phyloP scores from a whole-genome alignment of 2,797 vertebrate species.

The Myiotriccus ornatus region DNA sequence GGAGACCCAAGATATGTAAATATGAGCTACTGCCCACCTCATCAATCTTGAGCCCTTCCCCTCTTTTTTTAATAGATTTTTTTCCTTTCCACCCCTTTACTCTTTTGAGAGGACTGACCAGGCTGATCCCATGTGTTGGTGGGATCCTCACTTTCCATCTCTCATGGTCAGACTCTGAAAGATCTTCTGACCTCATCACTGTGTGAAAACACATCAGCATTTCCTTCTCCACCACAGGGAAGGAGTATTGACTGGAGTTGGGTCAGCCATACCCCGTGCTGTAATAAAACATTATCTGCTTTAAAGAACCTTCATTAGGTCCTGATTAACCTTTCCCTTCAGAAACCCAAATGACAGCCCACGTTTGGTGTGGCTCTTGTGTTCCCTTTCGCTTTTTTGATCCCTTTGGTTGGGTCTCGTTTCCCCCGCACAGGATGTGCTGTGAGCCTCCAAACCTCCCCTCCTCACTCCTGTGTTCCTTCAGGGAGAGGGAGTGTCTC shows the following conservation, averaged over 20 bases:
- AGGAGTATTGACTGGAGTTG: neutral
- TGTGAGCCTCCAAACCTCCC: neutral
- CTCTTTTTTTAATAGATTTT: neutral
- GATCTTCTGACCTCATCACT: slow-evolving; percentile 10
- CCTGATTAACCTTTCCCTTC: neutral
- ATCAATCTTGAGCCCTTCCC: slow-evolving; percentile 32
- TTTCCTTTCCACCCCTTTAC: neutral
- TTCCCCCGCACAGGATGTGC: neutral
- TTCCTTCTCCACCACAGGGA: neutral
- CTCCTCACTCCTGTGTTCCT: neutral
- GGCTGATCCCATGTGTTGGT: neutral
- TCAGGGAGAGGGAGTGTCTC: neutral
- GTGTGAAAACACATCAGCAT: neutral
- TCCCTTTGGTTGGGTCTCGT: neutral
- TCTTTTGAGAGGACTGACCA: neutral
- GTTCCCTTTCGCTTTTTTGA: neutral
- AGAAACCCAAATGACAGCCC: neutral
- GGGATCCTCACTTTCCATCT: neutral
- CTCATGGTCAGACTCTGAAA: slow-evolving; percentile 3
- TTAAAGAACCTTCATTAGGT: neutral
- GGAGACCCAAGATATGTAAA: slow-evolving; percentile 48
- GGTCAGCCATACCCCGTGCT: neutral
- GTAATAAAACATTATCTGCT: neutral
- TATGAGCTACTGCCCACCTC: slow-evolving; percentile 55
- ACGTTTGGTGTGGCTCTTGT: neutral